Base-by-base conservation (phyloP, 2,797 vertebrate species). In the Enteromius treurensis region DNA sequence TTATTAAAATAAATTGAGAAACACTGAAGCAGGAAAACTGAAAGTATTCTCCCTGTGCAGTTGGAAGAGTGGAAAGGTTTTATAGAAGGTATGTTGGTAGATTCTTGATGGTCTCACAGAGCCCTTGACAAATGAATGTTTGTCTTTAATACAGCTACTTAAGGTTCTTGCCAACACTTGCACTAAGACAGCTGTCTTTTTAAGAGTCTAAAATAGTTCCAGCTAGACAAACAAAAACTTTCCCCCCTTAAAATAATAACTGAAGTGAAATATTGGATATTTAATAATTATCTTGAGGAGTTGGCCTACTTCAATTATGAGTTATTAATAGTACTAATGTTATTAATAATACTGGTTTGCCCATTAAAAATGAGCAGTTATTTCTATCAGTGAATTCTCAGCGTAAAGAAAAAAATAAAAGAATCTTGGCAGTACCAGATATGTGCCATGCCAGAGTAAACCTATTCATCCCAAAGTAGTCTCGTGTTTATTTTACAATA, bases 111-210 rank as follows among this genome's bases (percentile, higher is more conserved):
- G 53, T 14, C 74, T 76, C 53, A 64, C 29, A 55, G 49, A n/a
- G 11, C 71, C 32, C 19, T 75, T 84, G 82, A 86, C 68, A 21
- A 76, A 84, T 84, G 26, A 37, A 42, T 82, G 69, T 70, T 74
- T 45, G 74, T 82, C 74, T 84, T 47, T 81, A 81, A 81, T 4
- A 49, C 49, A 40, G 67, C 64, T 42, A 40, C 84, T 82, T 75
- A 74, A 79, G 10, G 60, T 68, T 47, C n/a, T 19, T 37, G 64
- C 71, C 14, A 80, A 68, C 23, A 78, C 17, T 60, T 74, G 45
- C 49, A 49, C 68, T 79, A 29, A 0, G 13, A 23, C 81, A 84
- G 75, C 51, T 68, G 62, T 29, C 47, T 32, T 19, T 70, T 34
- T 55, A 68, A 80, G 65, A 53, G 78, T 55, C 67, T 26, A 68